A percentile compares a stretch with the other conserved stretches of the same genome.
Evolutionary conservation across 2,888 invertebrate species (phyloP).

Genomic region (Melanostoma mellinum): DNA sequence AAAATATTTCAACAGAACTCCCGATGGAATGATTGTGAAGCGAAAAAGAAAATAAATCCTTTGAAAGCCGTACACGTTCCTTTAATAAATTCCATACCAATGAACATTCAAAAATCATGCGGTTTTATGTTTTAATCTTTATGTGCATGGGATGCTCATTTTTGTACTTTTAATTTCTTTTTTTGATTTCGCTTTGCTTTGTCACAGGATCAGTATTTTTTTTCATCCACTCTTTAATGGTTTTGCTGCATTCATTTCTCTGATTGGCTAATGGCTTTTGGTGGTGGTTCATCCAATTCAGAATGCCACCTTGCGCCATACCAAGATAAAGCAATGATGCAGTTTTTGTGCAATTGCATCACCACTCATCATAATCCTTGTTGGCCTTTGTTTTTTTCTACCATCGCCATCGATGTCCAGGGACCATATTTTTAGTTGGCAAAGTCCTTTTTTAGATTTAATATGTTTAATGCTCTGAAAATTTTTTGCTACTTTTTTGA

Average conservation of each 20-base stretch:
- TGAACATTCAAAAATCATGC: constrained; percentile 17
- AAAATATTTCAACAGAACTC: constrained; percentile 64
- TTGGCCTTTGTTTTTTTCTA: constrained; percentile 5
- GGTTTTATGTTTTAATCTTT: constrained; percentile 33
- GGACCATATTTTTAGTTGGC: constrained; percentile 45
- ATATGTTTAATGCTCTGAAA: constrained; percentile 40
- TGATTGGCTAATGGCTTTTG: constrained; percentile 57
- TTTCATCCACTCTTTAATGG: constrained; percentile 36
- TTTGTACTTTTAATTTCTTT: constrained; percentile 6
- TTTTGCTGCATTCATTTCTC: constrained; percentile 41
- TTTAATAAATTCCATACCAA: background rate
- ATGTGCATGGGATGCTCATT: background rate
- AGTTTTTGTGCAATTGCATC: constrained; percentile 72
- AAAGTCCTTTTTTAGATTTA: constrained; percentile 49
- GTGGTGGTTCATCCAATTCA: constrained; percentile 17
- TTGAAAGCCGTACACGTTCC: background rate
- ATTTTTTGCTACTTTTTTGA: constrained; percentile 47
- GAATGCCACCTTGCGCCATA: background rate
- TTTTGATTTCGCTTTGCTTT: constrained; percentile 30
- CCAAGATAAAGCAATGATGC: constrained; percentile 61
- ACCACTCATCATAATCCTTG: constrained; percentile 65
- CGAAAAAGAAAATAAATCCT: constrained; percentile 25
- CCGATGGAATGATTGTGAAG: constrained; percentile 38
- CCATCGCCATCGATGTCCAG: constrained; percentile 55
- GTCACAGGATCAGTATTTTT: constrained; percentile 53